A percentile compares a stretch with the other conserved stretches of the same genome.
phyloP scores from a whole-genome alignment of 2,888 invertebrate species.

The Torymus auratus region DNA sequence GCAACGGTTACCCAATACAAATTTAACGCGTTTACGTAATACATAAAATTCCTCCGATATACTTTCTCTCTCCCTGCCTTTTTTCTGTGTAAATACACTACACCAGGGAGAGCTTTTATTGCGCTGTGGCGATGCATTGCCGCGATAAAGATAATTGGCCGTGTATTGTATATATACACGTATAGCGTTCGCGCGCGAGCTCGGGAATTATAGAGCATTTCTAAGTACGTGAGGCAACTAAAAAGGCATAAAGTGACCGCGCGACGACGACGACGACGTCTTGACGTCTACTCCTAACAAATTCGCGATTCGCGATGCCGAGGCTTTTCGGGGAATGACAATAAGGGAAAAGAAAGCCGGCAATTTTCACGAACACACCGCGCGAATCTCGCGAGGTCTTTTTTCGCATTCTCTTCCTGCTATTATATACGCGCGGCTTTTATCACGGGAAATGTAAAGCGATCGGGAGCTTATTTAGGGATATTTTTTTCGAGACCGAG shows the following conservation, averaged over 20 bases:
- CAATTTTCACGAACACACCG: constrained; percentile 4
- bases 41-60: constrained; percentile 11
- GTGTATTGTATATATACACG: constrained; percentile 17
- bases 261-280: constrained; percentile 13
- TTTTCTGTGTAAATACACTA: constrained; percentile 20
- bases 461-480: constrained; percentile 28
- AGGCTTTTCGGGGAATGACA: constrained; percentile 37
- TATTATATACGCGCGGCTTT: neutral
- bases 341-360: constrained; percentile 45
- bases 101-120: constrained; percentile 45
- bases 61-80: constrained; percentile 19
- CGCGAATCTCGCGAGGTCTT: constrained; percentile 1
- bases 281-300: constrained; percentile 14
- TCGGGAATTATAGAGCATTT: constrained; percentile 48
- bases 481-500: neutral
- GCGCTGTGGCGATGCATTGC: constrained; percentile 33
- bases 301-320: constrained; percentile 31
- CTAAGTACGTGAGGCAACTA: constrained; percentile 37
- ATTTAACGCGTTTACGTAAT: constrained; percentile 30
- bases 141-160: constrained; percentile 54
- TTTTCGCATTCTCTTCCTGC: constrained; percentile 33
- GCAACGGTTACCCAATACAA: neutral
- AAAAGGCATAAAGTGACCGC: constrained; percentile 35
- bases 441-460: constrained; percentile 27
- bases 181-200: neutral